Conservation (phyloP, 2,888 invertebrate genomes). For the Chaitophorus viminalis region DNA sequence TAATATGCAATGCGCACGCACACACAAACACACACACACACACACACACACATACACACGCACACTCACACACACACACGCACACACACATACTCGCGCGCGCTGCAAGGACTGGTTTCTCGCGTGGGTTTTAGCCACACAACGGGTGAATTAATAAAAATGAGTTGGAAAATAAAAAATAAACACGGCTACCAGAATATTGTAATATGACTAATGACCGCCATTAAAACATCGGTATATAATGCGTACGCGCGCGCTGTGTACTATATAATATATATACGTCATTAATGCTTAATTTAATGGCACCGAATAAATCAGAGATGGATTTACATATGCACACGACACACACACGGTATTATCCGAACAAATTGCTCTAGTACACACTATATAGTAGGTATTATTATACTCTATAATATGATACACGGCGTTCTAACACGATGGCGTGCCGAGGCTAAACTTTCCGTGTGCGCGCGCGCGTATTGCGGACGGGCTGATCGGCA, state of each 20-base stretch:
- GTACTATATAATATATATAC: not conserved
- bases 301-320: slow-evolving; percentile 60
- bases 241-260: not conserved
- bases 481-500: not conserved
- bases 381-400: too few relatives aligned
- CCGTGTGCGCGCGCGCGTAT: not conserved
- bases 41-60: too few relatives aligned
- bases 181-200: slow-evolving; percentile 59
- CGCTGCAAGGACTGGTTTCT: slow-evolving; percentile 44
- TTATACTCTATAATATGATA: not conserved
- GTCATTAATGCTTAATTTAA: slow-evolving; percentile 61
- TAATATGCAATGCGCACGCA: too few relatives aligned
- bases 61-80: too few relatives aligned
- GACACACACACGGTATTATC: slow-evolving; percentile 39
- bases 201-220: slow-evolving; percentile 58
- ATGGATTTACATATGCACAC: slow-evolving; percentile 57
- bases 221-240: slow-evolving; percentile 51
- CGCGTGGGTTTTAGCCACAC: slow-evolving; percentile 31
- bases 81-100: too few relatives aligned
- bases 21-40: too few relatives aligned
- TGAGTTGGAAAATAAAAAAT: not conserved
- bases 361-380: slow-evolving; percentile 56
- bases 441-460: slow-evolving; percentile 38
- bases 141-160: slow-evolving; percentile 53
- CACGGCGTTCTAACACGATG: not conserved